Evolutionary conservation across 92 coral and sea anemone species (phyloP), one percentile per base, ranked within the genome.

Genomic region (Pocillopora grandis): DNA sequence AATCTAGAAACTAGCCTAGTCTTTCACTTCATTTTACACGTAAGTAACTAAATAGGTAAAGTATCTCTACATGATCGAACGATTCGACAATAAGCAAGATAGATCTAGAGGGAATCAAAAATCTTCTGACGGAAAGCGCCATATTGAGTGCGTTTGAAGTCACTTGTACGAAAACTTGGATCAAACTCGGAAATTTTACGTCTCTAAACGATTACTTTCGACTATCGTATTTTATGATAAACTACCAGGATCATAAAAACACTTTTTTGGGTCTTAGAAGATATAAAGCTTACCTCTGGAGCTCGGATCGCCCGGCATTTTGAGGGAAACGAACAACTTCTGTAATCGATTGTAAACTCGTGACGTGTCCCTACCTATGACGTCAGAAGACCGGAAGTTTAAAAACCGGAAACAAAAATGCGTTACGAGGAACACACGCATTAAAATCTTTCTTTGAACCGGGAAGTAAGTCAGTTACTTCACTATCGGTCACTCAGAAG

Each of bases 261-360:
- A 35, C 35, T 12, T 35, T 37, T 13, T 16, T 37, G 13, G 59
- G 35, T 55, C 64, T 86, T 84, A 19, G 62, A 6, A 36, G 58
- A 78, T 60, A 58, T 20, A 80, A 59, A 69, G 62, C 98, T 94
- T 94, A 94, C 98, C 95, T 80, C 86, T 94, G 71, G 89, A 80
- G 80, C 79, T 91, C 89, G 98, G 98, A 91, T 94, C 94, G 80
- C 95, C 98, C 95, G 98, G 95, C 98, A 94, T 94, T 89, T 87
- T 87, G 73, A 71, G 89, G 69, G 85, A 56, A 74, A 80, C 78
- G 83, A 82, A 87, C 88, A 76, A 77, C 80, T 67, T 76, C 78
- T 82, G 87, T 72, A 81, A 87, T 66, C 83, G 79, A 80, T 85
- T 66, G 86, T 52, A 76, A 83, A 70, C 76, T 85, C 89, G 90